These are phyloP conservation scores for Sceloporus tristichus DNA, from an alignment of 2,113 vertebrate species.

Conservation along the genomic window DNA sequence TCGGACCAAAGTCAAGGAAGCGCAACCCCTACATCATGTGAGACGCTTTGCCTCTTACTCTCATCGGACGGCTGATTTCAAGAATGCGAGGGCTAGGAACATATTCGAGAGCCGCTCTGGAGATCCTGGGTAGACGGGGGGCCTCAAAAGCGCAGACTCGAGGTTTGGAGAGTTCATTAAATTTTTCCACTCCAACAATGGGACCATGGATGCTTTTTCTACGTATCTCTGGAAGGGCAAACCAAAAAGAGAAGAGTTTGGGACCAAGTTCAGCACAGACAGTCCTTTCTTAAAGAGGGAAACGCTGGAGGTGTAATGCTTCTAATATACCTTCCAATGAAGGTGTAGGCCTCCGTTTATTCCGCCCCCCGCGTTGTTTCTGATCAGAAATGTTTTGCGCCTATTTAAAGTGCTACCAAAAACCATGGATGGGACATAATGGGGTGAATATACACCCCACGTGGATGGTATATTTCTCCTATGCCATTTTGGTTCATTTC, in stretches of 20 bases:
- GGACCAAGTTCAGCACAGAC: neutral
- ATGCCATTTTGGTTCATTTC: too few species aligned
- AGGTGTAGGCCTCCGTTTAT: too few species aligned
- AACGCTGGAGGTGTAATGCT: neutral
- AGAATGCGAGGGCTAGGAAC: constrained; percentile 56
- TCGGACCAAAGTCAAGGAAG: neutral
- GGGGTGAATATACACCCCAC: too few species aligned
- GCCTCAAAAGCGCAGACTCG: constrained; percentile 51
- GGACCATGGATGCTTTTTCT: neutral
- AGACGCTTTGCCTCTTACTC: constrained; percentile 28
- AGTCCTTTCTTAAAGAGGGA: neutral
- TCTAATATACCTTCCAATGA: too few species aligned
- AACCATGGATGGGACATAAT: too few species aligned
- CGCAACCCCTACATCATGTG: constrained; percentile 14
- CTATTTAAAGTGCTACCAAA: too few species aligned
- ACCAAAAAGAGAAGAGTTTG: neutral
- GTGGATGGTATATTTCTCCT: too few species aligned
- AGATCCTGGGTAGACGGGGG: constrained; percentile 60
- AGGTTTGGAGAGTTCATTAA: constrained; percentile 65
- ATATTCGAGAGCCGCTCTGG: constrained; percentile 54
- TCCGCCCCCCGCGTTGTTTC: too few species aligned
- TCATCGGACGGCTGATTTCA: constrained; percentile 65
- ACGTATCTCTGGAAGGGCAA: constrained; percentile 27
- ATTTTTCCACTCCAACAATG: constrained; percentile 9
- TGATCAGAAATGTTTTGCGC: too few species aligned